These are phyloP conservation scores for Siniperca chuatsi DNA, from an alignment of 2,113 vertebrate genomes.

Conservation along the genomic window DNA sequence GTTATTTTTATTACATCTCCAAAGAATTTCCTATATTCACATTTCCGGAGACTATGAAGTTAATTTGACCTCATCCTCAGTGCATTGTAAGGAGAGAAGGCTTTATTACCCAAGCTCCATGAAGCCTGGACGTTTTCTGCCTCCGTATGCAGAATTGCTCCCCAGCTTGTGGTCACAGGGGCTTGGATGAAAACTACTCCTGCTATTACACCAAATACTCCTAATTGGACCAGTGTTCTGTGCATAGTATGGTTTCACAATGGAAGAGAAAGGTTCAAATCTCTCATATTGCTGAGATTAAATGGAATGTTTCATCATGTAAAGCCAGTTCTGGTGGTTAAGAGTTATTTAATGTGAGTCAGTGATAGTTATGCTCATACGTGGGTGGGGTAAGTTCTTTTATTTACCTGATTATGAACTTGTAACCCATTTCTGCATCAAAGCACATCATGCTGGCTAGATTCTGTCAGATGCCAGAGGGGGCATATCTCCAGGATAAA, in stretches of 20 bases:
- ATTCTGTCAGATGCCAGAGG: not conserved
- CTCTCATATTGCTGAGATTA: slow-evolving; percentile 30
- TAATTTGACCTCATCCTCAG: slow-evolving; percentile 40
- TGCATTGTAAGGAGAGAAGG: slow-evolving; percentile 61
- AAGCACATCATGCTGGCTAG: not conserved
- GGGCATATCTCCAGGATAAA: not conserved
- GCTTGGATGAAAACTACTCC: slow-evolving; percentile 55
- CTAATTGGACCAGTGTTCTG: slow-evolving; percentile 30
- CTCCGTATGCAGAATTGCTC: slow-evolving; percentile 68
- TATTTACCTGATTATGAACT: not conserved
- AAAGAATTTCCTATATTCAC: slow-evolving; percentile 3
- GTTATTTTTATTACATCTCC: slow-evolving; percentile 6
- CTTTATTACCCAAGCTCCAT: slow-evolving; percentile 46
- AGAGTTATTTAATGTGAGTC: not conserved
- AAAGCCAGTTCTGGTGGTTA: slow-evolving; percentile 1
- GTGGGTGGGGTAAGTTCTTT: not conserved
- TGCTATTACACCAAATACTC: slow-evolving; percentile 51
- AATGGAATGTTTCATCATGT: slow-evolving; percentile 13
- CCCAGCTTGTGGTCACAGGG: slow-evolving; percentile 67
- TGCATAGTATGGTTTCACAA: slow-evolving; percentile 9
- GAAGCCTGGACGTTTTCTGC: slow-evolving; percentile 67
- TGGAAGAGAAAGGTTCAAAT: slow-evolving; percentile 23
- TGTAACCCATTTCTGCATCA: not conserved
- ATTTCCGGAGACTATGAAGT: slow-evolving; percentile 22
- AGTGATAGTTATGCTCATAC: not conserved